A percentile compares a stretch with the other conserved stretches of the same genome.
Evolutionary conservation across 30 jellyfish, hydroid and myxozoan species (phyloP).

Genomic region (Aurelia sp.): DNA sequence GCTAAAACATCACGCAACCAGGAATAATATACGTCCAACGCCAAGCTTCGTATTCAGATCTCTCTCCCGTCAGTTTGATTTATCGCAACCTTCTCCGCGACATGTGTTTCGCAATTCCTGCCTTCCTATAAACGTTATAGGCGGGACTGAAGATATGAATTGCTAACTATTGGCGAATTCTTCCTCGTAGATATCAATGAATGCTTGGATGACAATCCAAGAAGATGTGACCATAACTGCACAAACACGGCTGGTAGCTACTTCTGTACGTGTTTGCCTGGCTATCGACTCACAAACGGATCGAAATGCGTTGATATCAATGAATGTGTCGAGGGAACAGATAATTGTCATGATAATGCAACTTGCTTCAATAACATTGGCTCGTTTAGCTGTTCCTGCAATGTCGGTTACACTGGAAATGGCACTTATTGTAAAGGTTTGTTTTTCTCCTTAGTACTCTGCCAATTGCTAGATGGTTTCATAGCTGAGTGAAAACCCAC

Average conservation of each 20-base stretch:
- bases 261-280: constrained; percentile 50
- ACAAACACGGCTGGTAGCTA: constrained; percentile 39
- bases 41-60: no score
- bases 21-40: no score
- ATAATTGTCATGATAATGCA: constrained; percentile 43
- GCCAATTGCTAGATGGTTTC: no score
- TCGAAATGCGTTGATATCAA: constrained; percentile 43
- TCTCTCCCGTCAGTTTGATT: no score
- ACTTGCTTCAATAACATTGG: constrained; percentile 36
- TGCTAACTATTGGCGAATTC: not conserved
- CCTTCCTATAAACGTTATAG: no score
- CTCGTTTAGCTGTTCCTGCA: constrained; percentile 57
- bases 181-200: constrained; percentile 41
- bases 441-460: no score
- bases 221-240: constrained; percentile 51
- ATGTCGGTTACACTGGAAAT: constrained; percentile 53
- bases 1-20: no score
- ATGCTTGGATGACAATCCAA: constrained; percentile 10
- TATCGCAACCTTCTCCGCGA: no score
- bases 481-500: no score
- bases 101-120: no score
- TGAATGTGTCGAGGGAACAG: constrained; percentile 42
- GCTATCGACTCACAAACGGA: constrained; percentile 42
- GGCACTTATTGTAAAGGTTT: constrained; percentile 51
- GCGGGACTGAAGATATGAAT: no score